Percentiles rank a stretch among this genome's conserved stretches.
Conservation (phyloP, 2,797 vertebrate genomes). For the Lithobates sylvaticus region DNA sequence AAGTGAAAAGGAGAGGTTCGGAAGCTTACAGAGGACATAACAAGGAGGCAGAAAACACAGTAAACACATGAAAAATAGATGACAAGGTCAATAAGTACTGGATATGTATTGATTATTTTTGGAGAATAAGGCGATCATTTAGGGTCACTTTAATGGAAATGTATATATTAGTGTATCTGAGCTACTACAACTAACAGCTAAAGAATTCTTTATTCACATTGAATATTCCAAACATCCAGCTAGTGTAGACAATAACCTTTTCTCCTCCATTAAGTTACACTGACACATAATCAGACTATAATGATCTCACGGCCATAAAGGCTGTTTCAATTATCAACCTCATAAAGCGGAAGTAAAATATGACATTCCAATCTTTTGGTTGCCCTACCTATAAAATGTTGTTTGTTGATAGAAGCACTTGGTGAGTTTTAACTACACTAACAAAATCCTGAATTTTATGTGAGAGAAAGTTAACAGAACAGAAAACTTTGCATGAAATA, state of each 20-base stretch:
- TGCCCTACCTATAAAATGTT: conserved; percentile 8
- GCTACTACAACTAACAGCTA: no score
- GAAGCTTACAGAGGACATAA: no score
- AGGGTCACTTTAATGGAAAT: no score
- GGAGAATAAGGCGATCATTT: no score
- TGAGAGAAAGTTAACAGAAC: neutral
- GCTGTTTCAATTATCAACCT: conserved; percentile 12
- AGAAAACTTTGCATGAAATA: neutral
- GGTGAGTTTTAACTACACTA: neutral
- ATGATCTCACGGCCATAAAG: conserved; percentile 24
- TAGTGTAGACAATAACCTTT: conserved; percentile 22
- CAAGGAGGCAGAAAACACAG: no score
- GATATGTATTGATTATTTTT: no score
- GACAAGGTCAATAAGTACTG: no score
- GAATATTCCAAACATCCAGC: neutral
- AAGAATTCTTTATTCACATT: no score
- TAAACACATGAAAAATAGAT: no score
- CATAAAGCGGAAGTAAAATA: conserved; percentile 35
- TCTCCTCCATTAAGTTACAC: conserved; percentile 31
- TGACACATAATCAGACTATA: conserved; percentile 33
- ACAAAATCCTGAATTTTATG: neutral
- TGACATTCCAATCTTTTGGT: neutral
- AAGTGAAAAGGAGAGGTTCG: no score
- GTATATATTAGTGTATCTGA: no score
- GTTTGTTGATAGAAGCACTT: neutral